These are phyloP conservation scores for Odobenus rosmarus DNA, from an alignment of 2,113 vertebrate genomes.

Conservation along the genomic window DNA sequence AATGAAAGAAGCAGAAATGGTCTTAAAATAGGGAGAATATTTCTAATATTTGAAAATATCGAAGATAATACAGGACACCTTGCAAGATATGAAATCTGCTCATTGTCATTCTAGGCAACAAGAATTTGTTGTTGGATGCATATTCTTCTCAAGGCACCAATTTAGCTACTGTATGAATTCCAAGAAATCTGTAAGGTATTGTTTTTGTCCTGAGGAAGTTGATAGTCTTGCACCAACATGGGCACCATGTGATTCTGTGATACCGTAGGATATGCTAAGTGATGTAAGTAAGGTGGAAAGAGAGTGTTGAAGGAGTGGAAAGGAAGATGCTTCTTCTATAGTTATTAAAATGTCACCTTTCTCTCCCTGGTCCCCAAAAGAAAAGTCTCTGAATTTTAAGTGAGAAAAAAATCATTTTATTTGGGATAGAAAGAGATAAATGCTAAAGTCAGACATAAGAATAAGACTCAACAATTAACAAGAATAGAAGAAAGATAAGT, in stretches of 20 bases:
- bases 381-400: slow-evolving; percentile 11
- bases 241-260: not conserved
- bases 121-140: not conserved
- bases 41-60: not conserved
- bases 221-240: too few species aligned
- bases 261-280: fast-evolving
- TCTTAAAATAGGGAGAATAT: not conserved
- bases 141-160: not conserved
- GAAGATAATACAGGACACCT: not conserved
- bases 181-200: not conserved
- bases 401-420: not conserved
- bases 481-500: slow-evolving; percentile 79
- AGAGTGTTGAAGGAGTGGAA: fast-evolving
- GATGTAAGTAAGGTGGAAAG: not conserved
- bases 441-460: slow-evolving; percentile 59
- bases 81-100: fast-evolving
- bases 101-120: not conserved
- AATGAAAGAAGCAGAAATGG: not conserved
- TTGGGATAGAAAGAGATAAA: slow-evolving; percentile 40
- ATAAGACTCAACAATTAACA: slow-evolving; percentile 75
- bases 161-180: not conserved
- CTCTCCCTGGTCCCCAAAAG: not conserved
- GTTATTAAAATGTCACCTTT: not conserved
- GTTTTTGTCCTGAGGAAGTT: not conserved
- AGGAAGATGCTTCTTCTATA: not conserved